Base-by-base conservation (phyloP, 1,140 invertebrate genomes). In the Paracyclopina nana region DNA sequence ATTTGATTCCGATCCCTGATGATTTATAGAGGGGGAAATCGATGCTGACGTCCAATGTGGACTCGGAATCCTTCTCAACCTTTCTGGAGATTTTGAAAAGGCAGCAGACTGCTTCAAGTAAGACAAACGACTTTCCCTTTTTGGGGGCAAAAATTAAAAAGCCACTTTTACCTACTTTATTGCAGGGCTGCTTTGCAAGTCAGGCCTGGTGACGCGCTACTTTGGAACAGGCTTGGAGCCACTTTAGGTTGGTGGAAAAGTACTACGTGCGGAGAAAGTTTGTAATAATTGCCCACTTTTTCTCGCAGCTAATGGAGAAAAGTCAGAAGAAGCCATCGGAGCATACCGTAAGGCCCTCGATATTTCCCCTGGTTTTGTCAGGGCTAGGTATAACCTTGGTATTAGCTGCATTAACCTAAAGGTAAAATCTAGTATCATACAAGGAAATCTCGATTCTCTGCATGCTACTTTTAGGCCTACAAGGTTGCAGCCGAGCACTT, bases 151-250 rank as follows among this genome's bases (percentile, higher is more conserved):
- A n/a, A n/a, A n/a, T n/a, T n/a, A n/a, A n/a, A n/a, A n/a, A n/a
- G n/a, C n/a, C n/a, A n/a, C n/a, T n/a, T n/a, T n/a, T n/a, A n/a
- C n/a, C n/a, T n/a, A n/a, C n/a, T n/a, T n/a, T n/a, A n/a, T n/a
- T n/a, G n/a, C n/a, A n/a, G 14, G 14, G 20, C 22, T 14, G 40
- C 40, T 28, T 27, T 27, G 11, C 45, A 16, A 14, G 22, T 20
- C 14, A 18, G 27, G 1, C 45, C 22, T 4, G 43, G 82, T 79
- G 87, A 97, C 76, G 78, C 87, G 6, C 75, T 85, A 62, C 65
- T 96, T 28, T 99, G 94, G 94, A 99, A 98, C 67, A 80, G 87
- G 59, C 68, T 97, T 25, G 94, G 94, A 34, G 94, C 94, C 27
- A 92, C 91, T 24, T 67, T 97, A 38, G 34, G 34, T 38, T 5